Conservation (phyloP, 2,888 invertebrate species). For the Napeogenes inachia region DNA sequence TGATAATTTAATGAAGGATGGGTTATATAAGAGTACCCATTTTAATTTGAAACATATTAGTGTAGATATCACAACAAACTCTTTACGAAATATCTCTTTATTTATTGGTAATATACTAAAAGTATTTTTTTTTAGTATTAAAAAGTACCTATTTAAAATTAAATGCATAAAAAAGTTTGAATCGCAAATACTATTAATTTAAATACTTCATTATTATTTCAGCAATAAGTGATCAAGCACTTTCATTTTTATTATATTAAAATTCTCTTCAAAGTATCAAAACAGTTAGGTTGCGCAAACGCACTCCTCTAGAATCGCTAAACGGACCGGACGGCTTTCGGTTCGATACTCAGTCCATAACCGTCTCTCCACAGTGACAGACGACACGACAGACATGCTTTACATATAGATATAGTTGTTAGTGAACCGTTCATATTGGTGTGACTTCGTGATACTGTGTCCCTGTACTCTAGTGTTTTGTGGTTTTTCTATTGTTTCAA, state of each 20-base stretch:
- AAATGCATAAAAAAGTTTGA: too few species aligned
- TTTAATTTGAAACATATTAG: too few species aligned
- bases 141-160: too few species aligned
- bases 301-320: slow-evolving; percentile 63
- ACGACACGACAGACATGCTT: slow-evolving; percentile 60
- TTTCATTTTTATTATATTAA: slow-evolving; percentile 67
- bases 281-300: slow-evolving; percentile 46
- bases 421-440: slow-evolving; percentile 32
- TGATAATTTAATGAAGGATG: too few species aligned
- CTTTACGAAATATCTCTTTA: too few species aligned
- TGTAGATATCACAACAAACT: too few species aligned
- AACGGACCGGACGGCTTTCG: slow-evolving; percentile 55
- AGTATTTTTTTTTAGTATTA: too few species aligned
- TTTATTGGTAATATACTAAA: too few species aligned
- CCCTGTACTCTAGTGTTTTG: slow-evolving; percentile 45
- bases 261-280: slow-evolving; percentile 66
- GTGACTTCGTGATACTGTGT: slow-evolving; percentile 38
- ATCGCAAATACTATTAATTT: too few species aligned
- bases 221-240: slow-evolving; percentile 35
- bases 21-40: too few species aligned
- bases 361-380: slow-evolving; percentile 66
- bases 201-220: too few species aligned
- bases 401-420: slow-evolving; percentile 31
- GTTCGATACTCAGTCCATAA: slow-evolving; percentile 64
- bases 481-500: slow-evolving; percentile 38